Base-by-base conservation (phyloP, 1,140 invertebrate genomes). In the Hestina assimilis region DNA sequence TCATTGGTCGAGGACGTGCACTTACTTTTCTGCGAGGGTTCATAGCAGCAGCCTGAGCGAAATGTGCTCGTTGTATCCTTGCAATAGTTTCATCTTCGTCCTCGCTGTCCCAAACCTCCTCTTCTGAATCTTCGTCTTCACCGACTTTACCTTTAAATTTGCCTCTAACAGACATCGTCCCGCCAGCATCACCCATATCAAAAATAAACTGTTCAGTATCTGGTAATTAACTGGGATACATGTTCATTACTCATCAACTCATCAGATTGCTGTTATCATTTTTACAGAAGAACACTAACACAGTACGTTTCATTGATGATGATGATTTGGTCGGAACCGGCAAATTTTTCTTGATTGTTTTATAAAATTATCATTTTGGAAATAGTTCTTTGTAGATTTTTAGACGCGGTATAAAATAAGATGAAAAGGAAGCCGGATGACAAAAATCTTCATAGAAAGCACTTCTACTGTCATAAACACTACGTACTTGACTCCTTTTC, bases 41-140 rank as follows among this genome's bases (percentile, higher is more conserved):
- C 83, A 85, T 83, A 42, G 83, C 83, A 4, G 83, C 81, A 26
- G 82, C 60, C 56, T 86, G 82, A 12, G 85, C 85, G 47, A 78
- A 87, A 41, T 88, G 85, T 47, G 82, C 82, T 14, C 83, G 71
- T 54, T 83, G 85, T 63, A 88, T 87, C 48, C 83, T 75, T 1
- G 82, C 81, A 31, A 88, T 87, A 23, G 82, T 87, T 41, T 89
- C 87, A 40, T 87, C 87, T 53, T 87, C 88, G 41, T 83, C 78
- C n/a, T 88, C 86, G 52, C 78, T 83, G 28, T 86, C 79, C 56
- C 75, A 64, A 21, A 76, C 61, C 41, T 82, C 79, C 24, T 83
- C 86, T 5, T 87, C 84, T 4, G 84, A 83, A 2, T 77, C 80
- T 15, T 83, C 80, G 14, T 77, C 82, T 35, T 80, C 78, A 29